These are phyloP conservation scores for Pollenia griseotomentosa DNA, from an alignment of 2,888 invertebrate genomes.

Conservation along the genomic window DNA sequence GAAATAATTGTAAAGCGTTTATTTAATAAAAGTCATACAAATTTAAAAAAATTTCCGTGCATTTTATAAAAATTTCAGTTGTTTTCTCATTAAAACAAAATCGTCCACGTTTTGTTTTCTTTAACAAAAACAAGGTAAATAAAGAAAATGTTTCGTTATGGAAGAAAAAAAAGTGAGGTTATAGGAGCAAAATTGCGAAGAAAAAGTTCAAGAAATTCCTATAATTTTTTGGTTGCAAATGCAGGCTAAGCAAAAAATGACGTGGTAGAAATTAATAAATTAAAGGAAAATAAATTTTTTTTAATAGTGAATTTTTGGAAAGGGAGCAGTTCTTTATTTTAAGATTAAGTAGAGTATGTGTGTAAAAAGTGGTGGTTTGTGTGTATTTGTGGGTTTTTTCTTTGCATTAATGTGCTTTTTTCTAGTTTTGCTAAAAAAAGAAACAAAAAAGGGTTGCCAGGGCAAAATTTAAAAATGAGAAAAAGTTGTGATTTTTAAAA, in stretches of 20 bases:
- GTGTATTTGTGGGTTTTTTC: neutral
- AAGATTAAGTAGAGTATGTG: no score
- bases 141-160: neutral
- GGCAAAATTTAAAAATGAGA: neutral
- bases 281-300: no score
- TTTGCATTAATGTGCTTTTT: neutral
- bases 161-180: slow-evolving; percentile 59
- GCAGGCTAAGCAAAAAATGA: no score
- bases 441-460: neutral
- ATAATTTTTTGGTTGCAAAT: slow-evolving; percentile 18
- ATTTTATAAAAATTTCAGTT: slow-evolving; percentile 44
- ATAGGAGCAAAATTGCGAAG: slow-evolving; percentile 23
- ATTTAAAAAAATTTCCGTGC: slow-evolving; percentile 64
- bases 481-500: neutral
- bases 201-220: neutral
- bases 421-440: neutral
- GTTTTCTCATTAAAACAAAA: slow-evolving; percentile 19
- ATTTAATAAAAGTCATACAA: slow-evolving; percentile 48
- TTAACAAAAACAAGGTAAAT: slow-evolving; percentile 42
- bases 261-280: neutral
- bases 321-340: neutral
- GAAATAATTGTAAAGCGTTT: slow-evolving; percentile 64
- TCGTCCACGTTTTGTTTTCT: slow-evolving; percentile 1
- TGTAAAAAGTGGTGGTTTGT: neutral
- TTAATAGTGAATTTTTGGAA: neutral